Evolutionary conservation across 1,140 invertebrate genomes (phyloP).

Genomic region (Brachionus asplanchnoidis): DNA sequence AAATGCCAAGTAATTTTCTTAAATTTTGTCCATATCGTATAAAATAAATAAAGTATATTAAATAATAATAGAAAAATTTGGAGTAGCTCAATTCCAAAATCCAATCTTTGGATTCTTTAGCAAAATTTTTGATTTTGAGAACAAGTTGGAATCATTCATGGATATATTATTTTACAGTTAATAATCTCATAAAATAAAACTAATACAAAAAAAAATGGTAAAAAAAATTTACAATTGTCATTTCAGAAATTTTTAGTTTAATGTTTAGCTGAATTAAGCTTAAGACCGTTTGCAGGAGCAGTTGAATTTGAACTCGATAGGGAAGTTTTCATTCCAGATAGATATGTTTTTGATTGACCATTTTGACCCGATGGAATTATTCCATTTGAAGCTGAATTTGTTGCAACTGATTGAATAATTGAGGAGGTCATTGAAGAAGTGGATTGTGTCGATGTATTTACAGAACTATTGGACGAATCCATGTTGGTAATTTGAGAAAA

Average conservation of each 20-base stretch:
- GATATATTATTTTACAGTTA: not conserved
- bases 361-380: not conserved
- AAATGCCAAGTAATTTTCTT: not conserved
- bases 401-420: conserved; percentile 33
- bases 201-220: not conserved
- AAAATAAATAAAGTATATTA: conserved; percentile 2
- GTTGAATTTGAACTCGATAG: not conserved
- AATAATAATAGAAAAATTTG: not conserved
- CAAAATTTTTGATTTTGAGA: not conserved
- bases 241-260: not conserved
- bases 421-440: not conserved
- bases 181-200: conserved; percentile 5
- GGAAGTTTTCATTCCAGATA: not conserved
- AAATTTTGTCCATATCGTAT: not conserved
- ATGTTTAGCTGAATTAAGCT: not conserved
- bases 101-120: not conserved
- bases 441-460: not conserved
- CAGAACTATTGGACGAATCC: not conserved
- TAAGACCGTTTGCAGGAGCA: not conserved
- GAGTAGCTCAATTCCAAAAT: not conserved
- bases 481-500: not conserved
- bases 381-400: conserved; percentile 18
- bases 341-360: not conserved
- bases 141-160: not conserved
- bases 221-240: not conserved